These are phyloP conservation scores for Tylochromis polylepis DNA, from an alignment of 2,113 vertebrate species.

Conservation along the genomic window DNA sequence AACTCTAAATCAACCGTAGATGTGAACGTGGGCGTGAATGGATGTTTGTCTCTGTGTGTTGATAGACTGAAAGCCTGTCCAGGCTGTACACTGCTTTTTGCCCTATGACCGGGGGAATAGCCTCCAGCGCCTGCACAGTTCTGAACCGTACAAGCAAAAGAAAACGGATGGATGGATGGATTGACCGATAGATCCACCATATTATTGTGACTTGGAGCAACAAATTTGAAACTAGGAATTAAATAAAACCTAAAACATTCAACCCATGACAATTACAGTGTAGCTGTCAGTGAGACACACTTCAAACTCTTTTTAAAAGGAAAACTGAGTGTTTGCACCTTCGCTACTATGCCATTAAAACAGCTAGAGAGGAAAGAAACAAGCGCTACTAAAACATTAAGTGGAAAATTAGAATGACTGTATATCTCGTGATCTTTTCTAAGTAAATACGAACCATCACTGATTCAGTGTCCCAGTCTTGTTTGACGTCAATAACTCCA, in stretches of 20 bases:
- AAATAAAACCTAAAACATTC: not conserved
- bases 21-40: not conserved
- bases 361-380: not conserved
- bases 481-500: slow-evolving; percentile 20
- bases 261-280: not conserved
- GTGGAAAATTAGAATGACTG: not conserved
- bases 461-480: not conserved
- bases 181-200: not conserved
- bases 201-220: not conserved
- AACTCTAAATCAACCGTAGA: no score
- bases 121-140: no score
- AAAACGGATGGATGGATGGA: not conserved
- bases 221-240: not conserved
- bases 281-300: not conserved
- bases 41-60: not conserved
- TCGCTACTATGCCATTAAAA: not conserved
- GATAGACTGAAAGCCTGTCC: not conserved
- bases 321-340: not conserved
- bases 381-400: not conserved
- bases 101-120: no score
- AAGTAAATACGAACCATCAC: not conserved
- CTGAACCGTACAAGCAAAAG: not conserved
- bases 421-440: not conserved
- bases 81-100: not conserved
- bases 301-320: not conserved